Conservation (phyloP, 2,888 invertebrate genomes). For the Leucania comma region DNA sequence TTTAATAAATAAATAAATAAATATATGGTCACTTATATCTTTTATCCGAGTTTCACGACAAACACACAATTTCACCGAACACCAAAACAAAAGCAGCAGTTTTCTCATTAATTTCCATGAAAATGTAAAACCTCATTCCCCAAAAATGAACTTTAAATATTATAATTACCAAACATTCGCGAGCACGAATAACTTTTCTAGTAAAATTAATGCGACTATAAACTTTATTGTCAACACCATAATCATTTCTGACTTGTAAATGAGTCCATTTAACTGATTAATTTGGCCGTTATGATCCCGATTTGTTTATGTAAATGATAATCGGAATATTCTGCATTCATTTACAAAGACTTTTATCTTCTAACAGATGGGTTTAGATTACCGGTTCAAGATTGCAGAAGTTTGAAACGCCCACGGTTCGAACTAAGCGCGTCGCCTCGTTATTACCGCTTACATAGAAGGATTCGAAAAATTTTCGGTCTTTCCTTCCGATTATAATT, state of each 20-base stretch:
- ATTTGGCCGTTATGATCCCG: slow-evolving; percentile 58
- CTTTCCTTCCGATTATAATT: no score
- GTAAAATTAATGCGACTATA: slow-evolving; percentile 63
- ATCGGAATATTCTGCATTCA: slow-evolving; percentile 54
- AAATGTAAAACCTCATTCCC: slow-evolving; percentile 23
- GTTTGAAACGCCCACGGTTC: no score
- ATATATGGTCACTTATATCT: no score
- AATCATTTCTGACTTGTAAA: slow-evolving; percentile 67
- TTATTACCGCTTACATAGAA: no score
- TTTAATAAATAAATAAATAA: no score
- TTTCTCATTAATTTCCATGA: neutral
- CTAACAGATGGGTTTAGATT: slow-evolving; percentile 35
- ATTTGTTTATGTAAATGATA: slow-evolving; percentile 66
- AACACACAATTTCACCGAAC: neutral
- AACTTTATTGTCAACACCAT: slow-evolving; percentile 66
- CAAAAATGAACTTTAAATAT: slow-evolving; percentile 52
- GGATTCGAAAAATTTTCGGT: no score
- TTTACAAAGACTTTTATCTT: slow-evolving; percentile 56
- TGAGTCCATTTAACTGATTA: slow-evolving; percentile 65
- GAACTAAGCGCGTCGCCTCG: no score
- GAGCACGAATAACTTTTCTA: slow-evolving; percentile 58
- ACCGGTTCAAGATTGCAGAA: slow-evolving; percentile 32
- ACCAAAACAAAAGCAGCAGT: neutral
- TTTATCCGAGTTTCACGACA: no score
- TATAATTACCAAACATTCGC: slow-evolving; percentile 52